Evolutionary conservation across 1,140 invertebrate genomes (phyloP), one percentile per base, ranked within the genome.

Genomic region (Zaprionus capensis): DNA sequence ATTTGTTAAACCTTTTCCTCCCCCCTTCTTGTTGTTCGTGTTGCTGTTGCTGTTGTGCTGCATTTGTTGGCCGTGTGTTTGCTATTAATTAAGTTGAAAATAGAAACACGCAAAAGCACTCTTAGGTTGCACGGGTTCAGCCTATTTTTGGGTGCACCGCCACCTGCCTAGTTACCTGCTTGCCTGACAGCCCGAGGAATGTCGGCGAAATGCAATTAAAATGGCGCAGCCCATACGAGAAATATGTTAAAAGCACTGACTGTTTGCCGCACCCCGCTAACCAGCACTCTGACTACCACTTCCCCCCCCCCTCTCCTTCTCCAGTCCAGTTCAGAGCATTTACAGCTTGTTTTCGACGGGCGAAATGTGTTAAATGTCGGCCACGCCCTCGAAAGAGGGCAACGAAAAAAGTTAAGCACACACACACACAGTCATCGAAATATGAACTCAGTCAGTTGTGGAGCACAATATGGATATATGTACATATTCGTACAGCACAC

Each of bases 81-180:
- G 84, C 83, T 78, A 84, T 87, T 87, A 87, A 87, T 87, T 87
- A 87, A 87, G 84, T 87, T 90, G 84, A 68, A 90, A 84, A 90
- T 81, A 81, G 81, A 82, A 90, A 87, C 85, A 87, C 85, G 84
- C 84, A 87, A 87, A 87, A 87, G 85, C 84, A 87, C 85, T 90
- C 81, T 90, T 90, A 90, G 46, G 59, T 51, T 56, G 64, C 44
- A 38, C 36, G 57, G 67, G 67, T 64, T 65, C 71, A 65, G 85
- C 73, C 85, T 90, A 87, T 87, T 87, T 87, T 87, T 81, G 80
- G 81, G 57, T 66, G 56, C 80, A 66, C 20, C 26, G 77, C 28
- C 28, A 31, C 75, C 81, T 83, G 81, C 80, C 17, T 20, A 9
- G 31, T 34, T 34, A 34, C 49, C 49, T 55, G 53, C 24, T n/a